These are phyloP conservation scores for Dipodomys spectabilis DNA, from an alignment of 2,113 vertebrate species.

Conservation along the genomic window DNA sequence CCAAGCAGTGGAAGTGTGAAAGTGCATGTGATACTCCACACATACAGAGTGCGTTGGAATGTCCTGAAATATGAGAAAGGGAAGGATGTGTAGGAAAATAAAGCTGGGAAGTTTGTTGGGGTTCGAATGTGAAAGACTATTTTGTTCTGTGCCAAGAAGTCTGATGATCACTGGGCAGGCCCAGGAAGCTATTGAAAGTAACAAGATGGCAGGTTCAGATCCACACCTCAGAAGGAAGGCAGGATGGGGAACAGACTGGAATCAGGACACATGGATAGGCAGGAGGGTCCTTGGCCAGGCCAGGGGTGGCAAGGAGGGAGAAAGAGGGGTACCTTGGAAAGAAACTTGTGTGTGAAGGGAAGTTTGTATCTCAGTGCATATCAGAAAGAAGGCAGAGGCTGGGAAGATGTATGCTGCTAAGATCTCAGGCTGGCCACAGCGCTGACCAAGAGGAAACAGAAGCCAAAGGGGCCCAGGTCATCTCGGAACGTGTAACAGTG, in stretches of 20 bases:
- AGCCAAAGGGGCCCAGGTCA: neutral
- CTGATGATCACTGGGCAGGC: rapidly evolving
- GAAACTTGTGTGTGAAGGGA: neutral
- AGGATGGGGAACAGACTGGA: neutral
- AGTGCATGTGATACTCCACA: rapidly evolving
- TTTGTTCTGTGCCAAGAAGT: neutral
- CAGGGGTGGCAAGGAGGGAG: rapidly evolving
- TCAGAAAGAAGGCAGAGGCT: neutral
- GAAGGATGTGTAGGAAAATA: rapidly evolving
- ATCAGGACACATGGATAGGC: neutral
- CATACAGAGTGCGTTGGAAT: neutral
- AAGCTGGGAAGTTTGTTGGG: neutral
- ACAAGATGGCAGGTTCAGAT: neutral
- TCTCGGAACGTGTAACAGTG: rapidly evolving
- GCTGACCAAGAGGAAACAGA: neutral
- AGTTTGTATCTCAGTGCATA: neutral
- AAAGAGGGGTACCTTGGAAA: neutral
- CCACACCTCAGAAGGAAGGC: neutral
- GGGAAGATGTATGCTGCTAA: neutral
- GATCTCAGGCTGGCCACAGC: neutral
- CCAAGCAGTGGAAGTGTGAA: rapidly evolving
- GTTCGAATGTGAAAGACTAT: neutral
- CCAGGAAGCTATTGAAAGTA: neutral
- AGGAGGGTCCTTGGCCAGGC: neutral
- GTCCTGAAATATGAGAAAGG: neutral